Percentiles rank a stretch among this genome's conserved stretches.
Evolutionary conservation across 2,888 invertebrate species (phyloP).

Genomic region (Eupithecia tripunctaria): DNA sequence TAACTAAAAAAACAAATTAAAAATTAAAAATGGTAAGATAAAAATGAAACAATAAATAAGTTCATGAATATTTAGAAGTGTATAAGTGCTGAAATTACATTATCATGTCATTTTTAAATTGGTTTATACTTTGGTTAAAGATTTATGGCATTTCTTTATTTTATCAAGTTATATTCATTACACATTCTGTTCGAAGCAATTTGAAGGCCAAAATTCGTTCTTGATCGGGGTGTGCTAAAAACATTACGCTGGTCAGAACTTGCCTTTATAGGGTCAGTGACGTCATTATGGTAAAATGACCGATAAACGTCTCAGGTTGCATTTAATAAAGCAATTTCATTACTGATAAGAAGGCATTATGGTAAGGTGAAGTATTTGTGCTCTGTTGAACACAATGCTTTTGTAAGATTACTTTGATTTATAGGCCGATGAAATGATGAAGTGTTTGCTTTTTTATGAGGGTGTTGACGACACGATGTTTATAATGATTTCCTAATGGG

Average conservation of each 20-base stretch:
- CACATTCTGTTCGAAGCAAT: too few relatives aligned
- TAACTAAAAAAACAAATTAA: too few relatives aligned
- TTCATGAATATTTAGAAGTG: too few relatives aligned
- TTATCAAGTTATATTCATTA: too few relatives aligned
- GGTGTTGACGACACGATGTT: constrained; percentile 1
- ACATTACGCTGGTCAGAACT: not conserved
- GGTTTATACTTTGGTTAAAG: too few relatives aligned
- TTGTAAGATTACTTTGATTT: not conserved
- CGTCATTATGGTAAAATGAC: not conserved
- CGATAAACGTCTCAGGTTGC: constrained; percentile 11
- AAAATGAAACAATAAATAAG: too few relatives aligned
- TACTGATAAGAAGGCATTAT: not conserved
- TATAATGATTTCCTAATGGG: not conserved
- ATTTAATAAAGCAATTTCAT: constrained; percentile 10
- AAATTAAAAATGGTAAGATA: too few relatives aligned
- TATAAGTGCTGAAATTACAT: too few relatives aligned
- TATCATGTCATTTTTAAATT: too few relatives aligned
- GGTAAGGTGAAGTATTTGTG: not conserved
- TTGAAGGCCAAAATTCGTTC: too few relatives aligned
- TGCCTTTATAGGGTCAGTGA: not conserved
- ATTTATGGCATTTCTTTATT: too few relatives aligned
- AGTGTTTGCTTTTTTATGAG: constrained; percentile 1
- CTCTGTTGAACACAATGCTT: constrained; percentile 13
- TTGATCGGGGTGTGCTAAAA: too few relatives aligned
- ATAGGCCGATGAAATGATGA: constrained; percentile 9